Conservation (phyloP, 2,888 invertebrate genomes). For the Automeris io region DNA sequence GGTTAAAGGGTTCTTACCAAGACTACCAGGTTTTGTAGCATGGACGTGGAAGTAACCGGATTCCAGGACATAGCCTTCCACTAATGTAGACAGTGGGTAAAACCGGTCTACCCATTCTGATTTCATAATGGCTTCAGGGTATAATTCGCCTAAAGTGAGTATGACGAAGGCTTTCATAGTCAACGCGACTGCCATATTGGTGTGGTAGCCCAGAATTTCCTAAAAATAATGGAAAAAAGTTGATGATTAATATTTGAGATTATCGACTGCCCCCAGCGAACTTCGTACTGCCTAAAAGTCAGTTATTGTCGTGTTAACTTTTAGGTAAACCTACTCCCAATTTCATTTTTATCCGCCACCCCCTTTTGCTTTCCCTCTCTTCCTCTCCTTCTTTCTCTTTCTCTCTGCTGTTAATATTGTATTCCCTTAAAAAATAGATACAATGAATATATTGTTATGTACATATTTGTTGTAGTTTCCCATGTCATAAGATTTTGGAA, state of each 20-base stretch:
- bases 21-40: constrained; percentile 18
- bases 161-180: constrained; percentile 2
- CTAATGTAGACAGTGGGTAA: constrained; percentile 12
- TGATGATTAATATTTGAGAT: not conserved
- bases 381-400: no score
- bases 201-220: constrained; percentile 16
- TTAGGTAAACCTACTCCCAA: no score
- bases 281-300: no score
- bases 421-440: no score
- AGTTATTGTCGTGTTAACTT: no score
- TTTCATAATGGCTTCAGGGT: constrained; percentile 10
- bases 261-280: no score
- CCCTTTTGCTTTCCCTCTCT: no score
- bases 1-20: constrained; percentile 17
- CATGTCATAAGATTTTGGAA: no score
- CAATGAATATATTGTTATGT: no score
- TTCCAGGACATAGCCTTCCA: constrained; percentile 4
- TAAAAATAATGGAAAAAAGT: constrained; percentile 5
- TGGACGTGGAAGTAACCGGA: constrained; percentile 19
- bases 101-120: constrained; percentile 8
- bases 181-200: constrained; percentile 10
- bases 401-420: no score
- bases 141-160: constrained; percentile 9
- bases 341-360: no score
- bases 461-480: no score